Evolutionary conservation across 2,113 vertebrate species (phyloP), one percentile per base, ranked within the genome.

Genomic region (Hylia prasina): DNA sequence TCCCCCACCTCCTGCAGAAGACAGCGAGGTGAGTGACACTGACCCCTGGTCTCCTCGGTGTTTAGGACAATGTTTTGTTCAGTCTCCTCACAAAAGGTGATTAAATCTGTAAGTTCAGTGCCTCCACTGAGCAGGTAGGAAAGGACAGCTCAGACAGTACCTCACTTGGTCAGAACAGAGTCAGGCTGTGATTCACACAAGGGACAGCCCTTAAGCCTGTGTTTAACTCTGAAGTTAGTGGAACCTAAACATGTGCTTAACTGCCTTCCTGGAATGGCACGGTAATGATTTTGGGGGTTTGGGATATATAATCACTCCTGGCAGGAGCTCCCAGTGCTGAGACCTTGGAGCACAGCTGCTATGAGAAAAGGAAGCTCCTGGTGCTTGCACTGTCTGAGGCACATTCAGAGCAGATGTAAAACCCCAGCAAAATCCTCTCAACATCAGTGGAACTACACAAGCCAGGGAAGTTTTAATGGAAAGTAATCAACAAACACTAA

Each of bases 21-120:
- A 98, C 96, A 98, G 98, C 1, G 98, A 98, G 96, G 98, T 98
- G 95, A 98, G 98, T 96, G 68, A 21, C 53, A 4, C 35, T 10
- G 40, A 6, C 6, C 56, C 33, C 35, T 8, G 8, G 2, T 50
- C 48, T 58, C 42, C 10, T n/a, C 17, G 4, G 1, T 19, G 48
- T 4, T 44, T 10, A 4, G 35, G 39, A 47, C 39, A 24, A 25
- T 15, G 13, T 31, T 87, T 60, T 44, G 33, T 15, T 56, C 23
- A 3, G 22, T 19, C 23, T 73, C 13, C 45, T 45, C 24, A 5
- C 25, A 22, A 40, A 44, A 71, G 23, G 28, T 19, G 45, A 6
- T 37, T 8, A 15, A 47, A 19, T 71, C 27, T 40, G 2, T 18
- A 24, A 15, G 10, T 33, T 6, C 30, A 11, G 35, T 3, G 13